Conservation (phyloP, 2,888 invertebrate genomes). For the Dasypogon diadema region DNA sequence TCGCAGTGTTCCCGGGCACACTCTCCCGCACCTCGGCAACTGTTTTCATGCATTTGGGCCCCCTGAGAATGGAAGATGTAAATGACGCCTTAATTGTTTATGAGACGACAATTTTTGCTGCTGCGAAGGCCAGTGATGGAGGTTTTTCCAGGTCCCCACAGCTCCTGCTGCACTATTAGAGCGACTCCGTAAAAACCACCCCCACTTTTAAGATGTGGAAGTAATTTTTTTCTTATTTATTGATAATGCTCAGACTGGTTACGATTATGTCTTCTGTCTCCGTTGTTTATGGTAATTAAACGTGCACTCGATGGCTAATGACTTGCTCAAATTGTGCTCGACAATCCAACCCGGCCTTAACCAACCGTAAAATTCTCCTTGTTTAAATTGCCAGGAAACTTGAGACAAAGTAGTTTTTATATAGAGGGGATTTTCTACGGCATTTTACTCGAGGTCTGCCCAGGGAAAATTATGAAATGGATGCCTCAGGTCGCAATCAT, state of each 20-base stretch:
- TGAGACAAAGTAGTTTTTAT: background rate
- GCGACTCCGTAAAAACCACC: constrained; percentile 40
- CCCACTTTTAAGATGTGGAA: constrained; percentile 13
- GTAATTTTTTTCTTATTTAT: constrained; percentile 46
- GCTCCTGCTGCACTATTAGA: constrained; percentile 20
- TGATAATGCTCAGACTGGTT: constrained; percentile 41
- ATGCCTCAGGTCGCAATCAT: too few species aligned
- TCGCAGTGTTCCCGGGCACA: background rate
- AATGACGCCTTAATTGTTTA: constrained; percentile 52
- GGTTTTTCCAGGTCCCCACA: background rate
- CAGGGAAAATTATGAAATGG: too few species aligned
- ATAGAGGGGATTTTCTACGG: too few species aligned
- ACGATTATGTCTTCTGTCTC: constrained; percentile 31
- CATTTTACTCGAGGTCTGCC: too few species aligned
- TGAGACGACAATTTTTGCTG: constrained; percentile 49
- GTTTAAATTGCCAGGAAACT: background rate
- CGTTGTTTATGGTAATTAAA: constrained; percentile 49
- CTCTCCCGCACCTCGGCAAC: constrained; percentile 5
- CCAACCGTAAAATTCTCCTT: constrained; percentile 2
- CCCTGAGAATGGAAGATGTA: constrained; percentile 47
- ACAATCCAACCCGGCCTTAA: constrained; percentile 5
- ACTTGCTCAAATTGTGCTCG: constrained; percentile 40
- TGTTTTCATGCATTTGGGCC: constrained; percentile 42
- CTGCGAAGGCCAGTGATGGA: constrained; percentile 40
- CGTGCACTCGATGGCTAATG: constrained; percentile 48